Evolutionary conservation across 2,888 invertebrate genomes (phyloP).

Genomic region (Steinernema hermaphroditum): DNA sequence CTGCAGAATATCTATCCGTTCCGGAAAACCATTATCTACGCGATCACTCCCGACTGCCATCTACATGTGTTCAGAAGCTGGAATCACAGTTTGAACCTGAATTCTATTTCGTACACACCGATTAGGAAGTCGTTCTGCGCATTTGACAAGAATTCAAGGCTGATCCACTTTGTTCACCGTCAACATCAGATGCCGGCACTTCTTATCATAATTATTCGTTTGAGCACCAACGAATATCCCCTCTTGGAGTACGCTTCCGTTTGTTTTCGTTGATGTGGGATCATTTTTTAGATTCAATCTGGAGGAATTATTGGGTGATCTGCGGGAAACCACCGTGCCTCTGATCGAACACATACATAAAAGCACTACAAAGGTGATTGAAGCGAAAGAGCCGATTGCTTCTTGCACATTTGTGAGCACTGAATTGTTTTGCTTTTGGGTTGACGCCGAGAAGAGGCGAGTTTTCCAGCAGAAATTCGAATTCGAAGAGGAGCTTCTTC

Average conservation of each 20-base stretch:
- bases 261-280: neutral
- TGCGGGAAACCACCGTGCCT: neutral
- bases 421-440: neutral
- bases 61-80: neutral
- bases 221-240: neutral
- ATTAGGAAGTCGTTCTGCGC: neutral
- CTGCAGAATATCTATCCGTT: neutral
- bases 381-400: neutral
- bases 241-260: neutral
- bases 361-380: neutral
- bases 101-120: neutral
- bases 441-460: neutral
- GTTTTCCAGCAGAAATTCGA: constrained; percentile 2
- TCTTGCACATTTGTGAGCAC: neutral
- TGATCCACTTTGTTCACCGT: constrained; percentile 5
- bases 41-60: constrained; percentile 4
- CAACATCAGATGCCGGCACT: neutral
- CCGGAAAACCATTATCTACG: neutral
- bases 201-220: neutral
- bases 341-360: neutral
- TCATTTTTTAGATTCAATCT: neutral
- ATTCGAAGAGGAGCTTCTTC: neutral
- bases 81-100: neutral
- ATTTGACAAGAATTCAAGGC: neutral
- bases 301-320: neutral